Conservation (phyloP, 2,113 vertebrate species). For the Rhinoderma darwinii region DNA sequence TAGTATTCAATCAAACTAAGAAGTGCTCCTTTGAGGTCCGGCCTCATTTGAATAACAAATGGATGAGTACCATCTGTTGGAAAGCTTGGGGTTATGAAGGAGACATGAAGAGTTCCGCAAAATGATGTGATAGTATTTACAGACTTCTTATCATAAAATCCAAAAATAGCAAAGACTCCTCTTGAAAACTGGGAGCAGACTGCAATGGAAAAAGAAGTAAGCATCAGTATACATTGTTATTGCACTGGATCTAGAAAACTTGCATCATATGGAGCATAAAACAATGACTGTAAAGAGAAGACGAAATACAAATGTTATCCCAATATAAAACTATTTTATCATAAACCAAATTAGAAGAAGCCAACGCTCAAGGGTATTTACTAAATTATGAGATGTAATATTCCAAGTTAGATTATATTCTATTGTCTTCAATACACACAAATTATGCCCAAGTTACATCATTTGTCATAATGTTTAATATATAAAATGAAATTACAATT, state of each 20-base stretch:
- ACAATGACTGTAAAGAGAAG: neutral
- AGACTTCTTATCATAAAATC: constrained; percentile 99
- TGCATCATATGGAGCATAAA: constrained; percentile 1
- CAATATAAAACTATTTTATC: neutral
- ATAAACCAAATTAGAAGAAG: neutral
- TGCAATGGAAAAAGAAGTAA: constrained; percentile 66
- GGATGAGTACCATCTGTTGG: constrained; percentile 95
- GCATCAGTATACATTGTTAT: neutral
- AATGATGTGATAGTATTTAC: constrained; percentile 99
- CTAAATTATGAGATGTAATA: neutral
- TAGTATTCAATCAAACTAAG: constrained; percentile 98
- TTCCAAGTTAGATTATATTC: neutral
- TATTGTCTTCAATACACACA: neutral
- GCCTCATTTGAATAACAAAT: constrained; percentile 99
- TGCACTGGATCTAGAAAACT: neutral
- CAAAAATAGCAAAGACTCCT: constrained; percentile 98
- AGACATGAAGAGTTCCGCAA: constrained; percentile 97
- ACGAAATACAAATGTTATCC: neutral
- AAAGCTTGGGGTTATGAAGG: constrained; percentile 98
- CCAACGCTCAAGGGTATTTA: neutral
- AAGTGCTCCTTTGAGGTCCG: constrained; percentile 95
- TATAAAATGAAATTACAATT: neutral
- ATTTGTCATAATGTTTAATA: neutral
- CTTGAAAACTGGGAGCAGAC: constrained; percentile 99
- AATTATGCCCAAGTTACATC: neutral